These are phyloP conservation scores for Tamandua tetradactyla DNA, from an alignment of 2,797 vertebrate genomes.

Conservation along the genomic window DNA sequence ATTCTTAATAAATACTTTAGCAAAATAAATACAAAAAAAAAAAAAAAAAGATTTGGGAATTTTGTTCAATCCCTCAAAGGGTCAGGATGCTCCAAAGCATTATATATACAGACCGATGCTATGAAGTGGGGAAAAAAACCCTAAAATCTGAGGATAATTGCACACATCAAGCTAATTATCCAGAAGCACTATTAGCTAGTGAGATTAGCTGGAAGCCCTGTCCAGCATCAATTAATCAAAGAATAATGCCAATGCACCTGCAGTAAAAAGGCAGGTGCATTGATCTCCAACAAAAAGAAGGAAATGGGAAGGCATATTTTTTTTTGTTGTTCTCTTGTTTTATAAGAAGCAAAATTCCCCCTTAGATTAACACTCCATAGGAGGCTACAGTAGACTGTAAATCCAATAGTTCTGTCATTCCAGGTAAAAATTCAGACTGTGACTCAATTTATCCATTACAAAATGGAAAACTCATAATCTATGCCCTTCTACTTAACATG, in stretches of 20 bases:
- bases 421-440: not conserved
- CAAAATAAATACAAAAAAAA: no score
- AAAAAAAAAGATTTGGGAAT: slow-evolving; percentile 55
- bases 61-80: slow-evolving; percentile 30
- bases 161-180: slow-evolving; percentile 77
- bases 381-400: not conserved
- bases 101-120: slow-evolving; percentile 59
- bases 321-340: not conserved
- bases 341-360: not conserved
- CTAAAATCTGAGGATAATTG: slow-evolving; percentile 80
- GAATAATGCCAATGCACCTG: slow-evolving; percentile 75
- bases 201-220: slow-evolving; percentile 77
- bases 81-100: slow-evolving; percentile 32
- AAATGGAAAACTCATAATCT: not conserved
- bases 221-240: slow-evolving; percentile 80
- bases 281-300: slow-evolving; percentile 36
- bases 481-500: not conserved
- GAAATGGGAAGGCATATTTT: not conserved
- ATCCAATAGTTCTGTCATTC: not conserved
- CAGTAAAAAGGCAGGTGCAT: slow-evolving; percentile 67
- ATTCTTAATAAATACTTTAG: no score
- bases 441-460: slow-evolving; percentile 11
- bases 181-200: slow-evolving; percentile 81
- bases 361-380: not conserved
- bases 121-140: slow-evolving; percentile 48